Evolutionary conservation across 2,113 vertebrate genomes (phyloP).

Genomic region (Noturus placidus): DNA sequence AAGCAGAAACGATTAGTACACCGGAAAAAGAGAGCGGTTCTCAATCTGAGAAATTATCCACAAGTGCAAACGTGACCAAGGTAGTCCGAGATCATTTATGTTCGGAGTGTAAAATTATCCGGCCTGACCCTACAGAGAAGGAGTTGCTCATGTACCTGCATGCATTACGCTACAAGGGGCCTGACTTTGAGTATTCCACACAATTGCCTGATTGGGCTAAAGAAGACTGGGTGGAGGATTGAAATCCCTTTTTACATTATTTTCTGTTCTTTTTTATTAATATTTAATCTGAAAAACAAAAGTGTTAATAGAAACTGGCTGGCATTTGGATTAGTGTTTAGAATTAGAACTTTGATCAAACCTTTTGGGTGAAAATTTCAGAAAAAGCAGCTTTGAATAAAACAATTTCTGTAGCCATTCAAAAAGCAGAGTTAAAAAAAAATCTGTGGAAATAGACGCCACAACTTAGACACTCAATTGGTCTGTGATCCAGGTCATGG

Average conservation of each 20-base stretch:
- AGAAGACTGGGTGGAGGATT: constrained; percentile 83
- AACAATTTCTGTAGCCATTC: background rate
- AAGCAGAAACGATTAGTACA: background rate
- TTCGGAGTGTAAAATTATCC: constrained; percentile 78
- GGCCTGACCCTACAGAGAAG: constrained; percentile 83
- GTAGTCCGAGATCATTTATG: constrained; percentile 78
- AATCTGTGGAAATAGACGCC: background rate
- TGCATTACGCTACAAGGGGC: constrained; percentile 90
- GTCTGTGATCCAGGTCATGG: background rate
- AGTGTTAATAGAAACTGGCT: background rate
- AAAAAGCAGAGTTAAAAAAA: background rate
- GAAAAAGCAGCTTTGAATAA: background rate
- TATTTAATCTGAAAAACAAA: background rate
- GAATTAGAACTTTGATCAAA: background rate
- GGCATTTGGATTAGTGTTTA: background rate
- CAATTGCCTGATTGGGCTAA: constrained; percentile 86
- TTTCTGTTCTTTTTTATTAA: background rate
- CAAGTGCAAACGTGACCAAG: background rate
- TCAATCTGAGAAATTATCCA: background rate
- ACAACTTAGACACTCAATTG: no score
- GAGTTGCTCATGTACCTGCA: constrained; percentile 97
- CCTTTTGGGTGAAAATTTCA: background rate
- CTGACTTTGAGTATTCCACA: constrained; percentile 88
- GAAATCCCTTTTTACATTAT: background rate
- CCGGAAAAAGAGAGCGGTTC: background rate